A percentile compares a stretch with the other conserved stretches of the same genome.
These are phyloP conservation scores for Ammodramus savannarum DNA, from an alignment of 2,113 vertebrate species.

Conservation along the genomic window DNA sequence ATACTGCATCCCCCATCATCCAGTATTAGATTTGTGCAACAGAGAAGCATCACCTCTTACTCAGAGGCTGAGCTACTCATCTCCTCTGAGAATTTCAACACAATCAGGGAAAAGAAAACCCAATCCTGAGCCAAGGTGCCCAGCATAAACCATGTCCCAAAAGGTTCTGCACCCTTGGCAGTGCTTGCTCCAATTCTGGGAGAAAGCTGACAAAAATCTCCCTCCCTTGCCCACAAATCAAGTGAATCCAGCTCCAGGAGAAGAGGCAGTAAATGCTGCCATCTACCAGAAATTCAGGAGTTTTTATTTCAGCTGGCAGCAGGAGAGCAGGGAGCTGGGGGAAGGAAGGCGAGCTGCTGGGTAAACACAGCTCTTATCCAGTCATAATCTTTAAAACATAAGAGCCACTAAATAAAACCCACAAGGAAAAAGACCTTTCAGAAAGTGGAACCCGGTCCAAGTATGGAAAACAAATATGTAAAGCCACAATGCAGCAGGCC, in stretches of 20 bases:
- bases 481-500: accelerated
- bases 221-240: accelerated
- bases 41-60: neutral
- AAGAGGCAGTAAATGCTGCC: conserved; percentile 39
- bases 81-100: neutral
- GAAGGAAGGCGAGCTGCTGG: neutral
- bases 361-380: neutral
- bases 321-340: neutral
- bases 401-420: neutral
- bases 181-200: accelerated
- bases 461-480: accelerated
- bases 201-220: neutral
- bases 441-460: neutral
- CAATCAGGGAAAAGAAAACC: neutral
- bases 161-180: accelerated
- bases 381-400: neutral
- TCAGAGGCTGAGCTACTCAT: neutral
- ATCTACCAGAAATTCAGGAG: conserved; percentile 4
- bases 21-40: neutral
- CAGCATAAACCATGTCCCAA: accelerated
- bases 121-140: neutral
- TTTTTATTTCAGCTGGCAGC: neutral
- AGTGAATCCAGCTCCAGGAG: neutral
- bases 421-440: neutral
- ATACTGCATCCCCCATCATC: too few species aligned